Evolutionary conservation across 2,888 invertebrate species (phyloP).

Genomic region (Campopleginae sp.): DNA sequence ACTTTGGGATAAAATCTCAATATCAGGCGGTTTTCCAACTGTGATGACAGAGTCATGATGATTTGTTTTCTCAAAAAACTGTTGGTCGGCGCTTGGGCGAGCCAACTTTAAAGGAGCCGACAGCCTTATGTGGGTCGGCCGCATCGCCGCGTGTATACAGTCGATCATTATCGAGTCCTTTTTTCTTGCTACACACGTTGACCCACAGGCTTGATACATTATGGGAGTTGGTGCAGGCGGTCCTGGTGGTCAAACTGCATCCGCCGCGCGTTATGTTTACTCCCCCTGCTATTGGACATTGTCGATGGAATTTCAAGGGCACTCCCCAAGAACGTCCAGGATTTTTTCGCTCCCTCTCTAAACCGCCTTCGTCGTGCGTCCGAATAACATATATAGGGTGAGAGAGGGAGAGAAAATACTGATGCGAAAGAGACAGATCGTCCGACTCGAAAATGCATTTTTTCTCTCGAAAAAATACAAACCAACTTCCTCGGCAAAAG

Average conservation of each 20-base stretch:
- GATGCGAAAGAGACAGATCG: constrained; percentile 34
- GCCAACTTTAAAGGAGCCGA: constrained; percentile 28
- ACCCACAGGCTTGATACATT: background rate
- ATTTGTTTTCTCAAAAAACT: constrained; percentile 27
- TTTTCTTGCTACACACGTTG: constrained; percentile 9
- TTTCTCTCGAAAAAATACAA: constrained; percentile 5
- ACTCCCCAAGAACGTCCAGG: constrained; percentile 17
- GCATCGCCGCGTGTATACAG: background rate
- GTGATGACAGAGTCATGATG: constrained; percentile 47
- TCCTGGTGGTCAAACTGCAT: constrained; percentile 36
- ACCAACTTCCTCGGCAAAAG: constrained; percentile 18
- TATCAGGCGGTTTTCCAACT: constrained; percentile 17
- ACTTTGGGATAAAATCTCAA: constrained; percentile 22
- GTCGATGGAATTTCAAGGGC: constrained; percentile 15
- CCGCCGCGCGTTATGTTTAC: constrained; percentile 28
- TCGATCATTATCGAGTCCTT: constrained; percentile 54
- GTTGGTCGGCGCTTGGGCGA: background rate
- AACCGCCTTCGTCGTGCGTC: background rate
- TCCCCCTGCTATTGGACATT: constrained; percentile 8
- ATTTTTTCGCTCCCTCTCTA: background rate
- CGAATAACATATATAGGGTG: background rate
- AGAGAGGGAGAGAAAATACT: background rate
- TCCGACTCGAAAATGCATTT: constrained; percentile 2
- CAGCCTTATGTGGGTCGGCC: constrained; percentile 14
- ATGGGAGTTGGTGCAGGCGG: constrained; percentile 1